Conservation (phyloP, 2,888 invertebrate species). For the Xanthostigma xanthostigma region DNA sequence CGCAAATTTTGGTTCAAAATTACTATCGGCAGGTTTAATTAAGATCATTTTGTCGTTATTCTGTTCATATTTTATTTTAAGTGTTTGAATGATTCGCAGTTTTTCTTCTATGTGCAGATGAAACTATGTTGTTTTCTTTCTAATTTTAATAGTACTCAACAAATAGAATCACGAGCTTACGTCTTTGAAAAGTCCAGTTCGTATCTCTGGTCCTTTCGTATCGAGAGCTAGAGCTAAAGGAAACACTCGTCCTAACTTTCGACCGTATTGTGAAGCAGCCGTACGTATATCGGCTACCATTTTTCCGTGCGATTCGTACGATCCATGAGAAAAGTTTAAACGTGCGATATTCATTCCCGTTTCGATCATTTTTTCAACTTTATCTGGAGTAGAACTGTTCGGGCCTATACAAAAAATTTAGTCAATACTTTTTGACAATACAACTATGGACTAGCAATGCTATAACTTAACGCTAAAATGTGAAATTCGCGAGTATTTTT, state of each 20-base stretch:
- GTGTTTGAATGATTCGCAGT: too few relatives aligned
- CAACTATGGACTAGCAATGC: too few relatives aligned
- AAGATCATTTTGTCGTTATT: too few relatives aligned
- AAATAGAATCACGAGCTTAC: conserved; percentile 32
- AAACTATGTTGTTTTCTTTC: background rate
- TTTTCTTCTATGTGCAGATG: too few relatives aligned
- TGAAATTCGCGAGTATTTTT: too few relatives aligned
- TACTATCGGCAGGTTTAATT: too few relatives aligned
- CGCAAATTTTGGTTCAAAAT: too few relatives aligned
- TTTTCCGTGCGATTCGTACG: conserved; percentile 29
- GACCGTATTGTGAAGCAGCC: conserved; percentile 40
- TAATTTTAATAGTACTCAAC: conserved; percentile 16
- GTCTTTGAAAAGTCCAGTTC: conserved; percentile 68
- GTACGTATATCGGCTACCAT: conserved; percentile 30
- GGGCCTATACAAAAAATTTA: conserved; percentile 10
- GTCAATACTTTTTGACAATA: too few relatives aligned
- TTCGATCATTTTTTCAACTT: conserved; percentile 33
- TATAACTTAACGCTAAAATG: too few relatives aligned
- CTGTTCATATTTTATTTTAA: too few relatives aligned
- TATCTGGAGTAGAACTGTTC: conserved; percentile 16
- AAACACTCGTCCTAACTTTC: conserved; percentile 40
- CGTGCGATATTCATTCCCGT: conserved; percentile 38
- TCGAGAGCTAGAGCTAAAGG: conserved; percentile 76
- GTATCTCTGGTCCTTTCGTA: conserved; percentile 77
- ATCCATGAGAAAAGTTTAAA: conserved; percentile 30